Percentiles rank a stretch among this genome's conserved stretches.
phyloP scores from a whole-genome alignment of 2,888 invertebrate genomes.

The Drosophila atripex region DNA sequence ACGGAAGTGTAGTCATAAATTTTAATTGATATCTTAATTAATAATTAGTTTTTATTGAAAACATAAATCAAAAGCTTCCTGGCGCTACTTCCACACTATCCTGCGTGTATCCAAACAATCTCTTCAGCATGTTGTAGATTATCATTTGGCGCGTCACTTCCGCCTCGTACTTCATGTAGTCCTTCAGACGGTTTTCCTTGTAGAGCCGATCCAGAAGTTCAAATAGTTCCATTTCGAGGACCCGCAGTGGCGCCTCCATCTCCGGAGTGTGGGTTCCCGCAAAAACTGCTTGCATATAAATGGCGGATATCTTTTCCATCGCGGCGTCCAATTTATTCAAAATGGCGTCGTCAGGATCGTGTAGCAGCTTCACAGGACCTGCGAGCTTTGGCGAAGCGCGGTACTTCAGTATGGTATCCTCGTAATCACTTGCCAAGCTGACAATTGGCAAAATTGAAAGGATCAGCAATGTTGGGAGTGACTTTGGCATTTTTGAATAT shows the following conservation, averaged over 20 bases:
- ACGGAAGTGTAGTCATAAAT: not conserved
- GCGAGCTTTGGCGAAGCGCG: constrained; percentile 66
- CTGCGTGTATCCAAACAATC: constrained; percentile 76
- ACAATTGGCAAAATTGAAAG: constrained; percentile 19
- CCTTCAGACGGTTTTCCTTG: constrained; percentile 71
- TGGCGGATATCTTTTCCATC: constrained; percentile 66
- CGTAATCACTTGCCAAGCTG: not conserved
- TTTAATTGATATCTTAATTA: not conserved
- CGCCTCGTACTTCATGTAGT: constrained; percentile 80
- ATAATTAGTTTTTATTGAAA: not conserved
- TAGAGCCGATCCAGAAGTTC: constrained; percentile 76
- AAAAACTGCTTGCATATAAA: constrained; percentile 80
- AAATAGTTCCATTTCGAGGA: constrained; percentile 74
- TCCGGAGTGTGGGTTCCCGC: constrained; percentile 75
- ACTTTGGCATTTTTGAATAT: constrained; percentile 7
- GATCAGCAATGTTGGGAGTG: constrained; percentile 12
- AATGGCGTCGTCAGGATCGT: constrained; percentile 58
- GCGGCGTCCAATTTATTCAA: constrained; percentile 69
- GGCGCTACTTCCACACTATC: constrained; percentile 46
- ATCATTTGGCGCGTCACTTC: constrained; percentile 81
- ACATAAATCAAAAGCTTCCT: constrained; percentile 4
- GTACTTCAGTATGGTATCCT: constrained; percentile 46
- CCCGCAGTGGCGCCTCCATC: constrained; percentile 67
- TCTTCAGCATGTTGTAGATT: constrained; percentile 79
- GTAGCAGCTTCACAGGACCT: constrained; percentile 50